These are phyloP conservation scores for Caenorhabditis latens DNA, from an alignment of 1,140 invertebrate genomes.

Conservation along the genomic window DNA sequence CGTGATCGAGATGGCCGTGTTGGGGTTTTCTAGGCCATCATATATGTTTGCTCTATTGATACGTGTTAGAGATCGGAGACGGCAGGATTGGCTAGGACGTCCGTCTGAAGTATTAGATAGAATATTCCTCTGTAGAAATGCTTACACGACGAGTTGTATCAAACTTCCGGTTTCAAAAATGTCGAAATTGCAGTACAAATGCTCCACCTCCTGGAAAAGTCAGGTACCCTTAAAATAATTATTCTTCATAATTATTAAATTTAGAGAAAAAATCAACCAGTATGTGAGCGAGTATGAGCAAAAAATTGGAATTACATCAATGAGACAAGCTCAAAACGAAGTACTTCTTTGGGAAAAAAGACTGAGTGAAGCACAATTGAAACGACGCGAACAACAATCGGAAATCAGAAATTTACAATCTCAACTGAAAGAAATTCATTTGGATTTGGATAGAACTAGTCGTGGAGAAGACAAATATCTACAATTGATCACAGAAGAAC, in stretches of 20 bases:
- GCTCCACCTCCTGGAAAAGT: slow-evolving; percentile 29
- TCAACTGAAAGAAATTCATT: slow-evolving; percentile 82
- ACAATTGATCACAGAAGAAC: slow-evolving; percentile 80
- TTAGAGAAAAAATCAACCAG: slow-evolving; percentile 44
- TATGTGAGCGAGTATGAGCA: slow-evolving; percentile 66
- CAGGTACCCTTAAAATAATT: slow-evolving; percentile 15
- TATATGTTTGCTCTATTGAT: not conserved
- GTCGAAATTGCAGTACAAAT: slow-evolving; percentile 24
- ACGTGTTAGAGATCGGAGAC: not conserved
- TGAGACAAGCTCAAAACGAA: slow-evolving; percentile 66
- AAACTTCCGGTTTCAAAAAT: slow-evolving; percentile 5
- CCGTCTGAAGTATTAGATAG: slow-evolving; percentile 10
- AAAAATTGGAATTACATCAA: slow-evolving; percentile 67
- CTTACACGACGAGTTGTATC: not conserved
- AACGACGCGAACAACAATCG: slow-evolving; percentile 80
- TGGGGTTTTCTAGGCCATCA: not conserved
- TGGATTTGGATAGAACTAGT: slow-evolving; percentile 83
- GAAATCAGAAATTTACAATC: slow-evolving; percentile 81
- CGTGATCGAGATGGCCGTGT: too few species aligned
- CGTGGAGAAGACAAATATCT: slow-evolving; percentile 83
- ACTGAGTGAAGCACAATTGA: slow-evolving; percentile 62
- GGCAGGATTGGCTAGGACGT: not conserved
- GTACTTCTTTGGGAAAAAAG: slow-evolving; percentile 65
- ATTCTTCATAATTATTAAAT: not conserved
- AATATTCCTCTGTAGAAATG: not conserved